Evolutionary conservation across 2,113 vertebrate species (phyloP).

Genomic region (Oryzias melastigma): DNA sequence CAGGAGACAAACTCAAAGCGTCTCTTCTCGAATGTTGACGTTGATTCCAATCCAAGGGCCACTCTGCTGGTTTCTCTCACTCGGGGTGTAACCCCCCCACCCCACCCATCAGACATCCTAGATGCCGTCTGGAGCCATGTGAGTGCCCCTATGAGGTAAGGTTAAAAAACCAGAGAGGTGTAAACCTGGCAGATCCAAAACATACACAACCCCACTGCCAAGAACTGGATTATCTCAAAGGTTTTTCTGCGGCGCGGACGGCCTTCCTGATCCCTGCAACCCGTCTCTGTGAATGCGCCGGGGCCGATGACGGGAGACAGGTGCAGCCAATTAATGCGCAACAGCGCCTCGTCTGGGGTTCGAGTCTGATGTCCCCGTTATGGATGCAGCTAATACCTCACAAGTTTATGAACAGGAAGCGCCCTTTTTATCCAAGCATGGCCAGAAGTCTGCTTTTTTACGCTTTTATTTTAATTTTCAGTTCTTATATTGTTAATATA

Average conservation of each 20-base stretch:
- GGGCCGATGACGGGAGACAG: constrained; percentile 82
- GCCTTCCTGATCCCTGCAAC: constrained; percentile 71
- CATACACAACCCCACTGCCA: constrained; percentile 64
- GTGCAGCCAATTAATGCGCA: constrained; percentile 81
- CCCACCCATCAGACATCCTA: background rate
- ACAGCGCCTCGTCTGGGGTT: constrained; percentile 63
- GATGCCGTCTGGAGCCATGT: constrained; percentile 48
- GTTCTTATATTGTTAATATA: too few species aligned
- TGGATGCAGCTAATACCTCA: too few species aligned
- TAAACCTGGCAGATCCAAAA: constrained; percentile 72
- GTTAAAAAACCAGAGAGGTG: constrained; percentile 65
- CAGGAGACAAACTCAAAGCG: constrained; percentile 5
- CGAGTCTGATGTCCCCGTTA: too few species aligned
- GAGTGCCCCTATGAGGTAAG: constrained; percentile 54
- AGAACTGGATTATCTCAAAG: constrained; percentile 75
- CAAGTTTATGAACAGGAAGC: too few species aligned
- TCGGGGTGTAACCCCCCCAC: constrained; percentile 4
- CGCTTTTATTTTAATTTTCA: too few species aligned
- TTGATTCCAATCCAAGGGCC: constrained; percentile 27
- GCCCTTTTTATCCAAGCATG: background rate
- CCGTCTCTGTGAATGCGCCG: constrained; percentile 68
- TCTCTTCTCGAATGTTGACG: background rate
- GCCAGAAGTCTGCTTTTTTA: constrained; percentile 6
- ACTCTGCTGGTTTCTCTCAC: constrained; percentile 16
- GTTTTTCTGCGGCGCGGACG: constrained; percentile 51